Conservation (phyloP, 2,797 vertebrate genomes). For the Sebastes glaucus region DNA sequence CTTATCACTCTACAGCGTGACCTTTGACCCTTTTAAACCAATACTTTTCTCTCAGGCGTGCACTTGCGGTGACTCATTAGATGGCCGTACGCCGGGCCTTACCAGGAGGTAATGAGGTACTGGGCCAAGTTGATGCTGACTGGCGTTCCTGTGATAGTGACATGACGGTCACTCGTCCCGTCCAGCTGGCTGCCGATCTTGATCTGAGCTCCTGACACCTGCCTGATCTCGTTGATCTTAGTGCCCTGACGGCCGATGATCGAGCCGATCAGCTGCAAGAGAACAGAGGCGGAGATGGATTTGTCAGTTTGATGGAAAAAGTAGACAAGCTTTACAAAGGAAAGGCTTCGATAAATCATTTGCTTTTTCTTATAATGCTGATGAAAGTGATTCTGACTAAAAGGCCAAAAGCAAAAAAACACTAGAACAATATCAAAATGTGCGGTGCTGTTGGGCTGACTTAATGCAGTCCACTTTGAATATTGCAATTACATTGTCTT, state of each 20-base stretch:
- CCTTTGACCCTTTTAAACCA: slow-evolving; percentile 61
- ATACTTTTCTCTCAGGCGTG: slow-evolving; percentile 14
- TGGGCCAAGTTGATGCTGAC: slow-evolving; percentile 96
- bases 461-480: slow-evolving; percentile 59
- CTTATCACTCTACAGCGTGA: slow-evolving; percentile 26
- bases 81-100: slow-evolving; percentile 54
- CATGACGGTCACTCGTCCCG: slow-evolving; percentile 89
- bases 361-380: slow-evolving; percentile 17
- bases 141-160: slow-evolving; percentile 93
- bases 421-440: neutral
- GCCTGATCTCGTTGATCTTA: slow-evolving; percentile 97
- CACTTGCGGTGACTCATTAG: slow-evolving; percentile 23
- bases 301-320: slow-evolving; percentile 2
- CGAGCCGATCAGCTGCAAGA: slow-evolving; percentile 90
- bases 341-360: slow-evolving; percentile 23
- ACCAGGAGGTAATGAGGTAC: slow-evolving; percentile 98
- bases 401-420: slow-evolving; percentile 17
- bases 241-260: slow-evolving; percentile 96
- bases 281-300: slow-evolving; percentile 6
- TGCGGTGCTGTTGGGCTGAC: slow-evolving; percentile 18
- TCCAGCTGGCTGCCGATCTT: slow-evolving; percentile 94
- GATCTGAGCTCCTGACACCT: slow-evolving; percentile 96
- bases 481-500: slow-evolving; percentile 72
- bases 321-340: neutral
- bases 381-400: slow-evolving; percentile 31